phyloP scores from a whole-genome alignment of 2,797 vertebrate species.

The Enteromius fasciolatus region DNA sequence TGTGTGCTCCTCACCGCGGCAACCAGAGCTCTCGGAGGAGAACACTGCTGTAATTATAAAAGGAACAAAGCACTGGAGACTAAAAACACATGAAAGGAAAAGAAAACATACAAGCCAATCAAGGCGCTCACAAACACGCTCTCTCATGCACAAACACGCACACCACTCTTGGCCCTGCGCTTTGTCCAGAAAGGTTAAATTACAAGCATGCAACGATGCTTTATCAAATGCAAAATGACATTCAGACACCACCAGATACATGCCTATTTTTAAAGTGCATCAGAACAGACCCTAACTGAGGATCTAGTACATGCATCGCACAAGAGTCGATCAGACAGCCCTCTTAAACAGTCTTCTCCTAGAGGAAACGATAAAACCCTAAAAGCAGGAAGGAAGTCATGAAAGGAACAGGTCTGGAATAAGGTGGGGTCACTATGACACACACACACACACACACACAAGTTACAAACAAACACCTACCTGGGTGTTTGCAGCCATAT shows the following conservation, averaged over 20 bases:
- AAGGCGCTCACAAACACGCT: slow-evolving; percentile 59
- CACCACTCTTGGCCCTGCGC: slow-evolving; percentile 39
- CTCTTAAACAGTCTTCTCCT: slow-evolving; percentile 40
- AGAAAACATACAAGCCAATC: slow-evolving; percentile 72
- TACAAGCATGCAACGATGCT: not conserved
- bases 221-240: slow-evolving; percentile 25
- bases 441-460: not conserved
- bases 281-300: slow-evolving; percentile 23
- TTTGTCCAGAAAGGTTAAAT: slow-evolving; percentile 33
- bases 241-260: not conserved
- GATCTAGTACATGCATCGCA: slow-evolving; percentile 4
- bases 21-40: slow-evolving; percentile 74
- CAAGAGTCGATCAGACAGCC: slow-evolving; percentile 13
- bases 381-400: slow-evolving; percentile 59
- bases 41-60: slow-evolving; percentile 80
- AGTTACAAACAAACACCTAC: slow-evolving; percentile 13
- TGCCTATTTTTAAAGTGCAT: slow-evolving; percentile 21
- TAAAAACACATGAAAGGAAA: slow-evolving; percentile 78
- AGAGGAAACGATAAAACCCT: slow-evolving; percentile 59
- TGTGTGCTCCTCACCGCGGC: slow-evolving; percentile 63
- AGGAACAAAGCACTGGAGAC: slow-evolving; percentile 78
- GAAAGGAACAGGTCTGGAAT: slow-evolving; percentile 53
- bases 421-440: slow-evolving; percentile 41
- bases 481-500: slow-evolving; percentile 25
- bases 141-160: slow-evolving; percentile 37